Conservation (phyloP, 2,113 vertebrate genomes). For the Thamnaconus septentrionalis region DNA sequence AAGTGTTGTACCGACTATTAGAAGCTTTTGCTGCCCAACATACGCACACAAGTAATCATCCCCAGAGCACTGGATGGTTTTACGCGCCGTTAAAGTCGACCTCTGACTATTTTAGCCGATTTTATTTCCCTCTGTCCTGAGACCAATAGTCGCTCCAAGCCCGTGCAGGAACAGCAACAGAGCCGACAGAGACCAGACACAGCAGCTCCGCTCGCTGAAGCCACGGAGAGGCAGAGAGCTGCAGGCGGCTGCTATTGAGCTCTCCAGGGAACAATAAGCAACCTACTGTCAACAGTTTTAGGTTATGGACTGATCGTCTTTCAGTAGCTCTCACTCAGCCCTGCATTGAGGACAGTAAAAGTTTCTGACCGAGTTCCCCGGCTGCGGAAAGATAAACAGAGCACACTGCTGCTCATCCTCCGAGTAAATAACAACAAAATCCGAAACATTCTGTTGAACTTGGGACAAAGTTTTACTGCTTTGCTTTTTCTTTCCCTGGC, state of each 20-base stretch:
- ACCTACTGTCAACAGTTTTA: conserved; percentile 64
- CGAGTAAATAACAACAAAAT: background rate
- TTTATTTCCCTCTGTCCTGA: conserved; percentile 18
- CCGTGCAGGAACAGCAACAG: conserved; percentile 1
- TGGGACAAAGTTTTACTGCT: background rate
- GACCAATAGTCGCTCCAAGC: background rate
- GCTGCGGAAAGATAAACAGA: conserved; percentile 18
- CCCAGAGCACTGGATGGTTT: conserved; percentile 8
- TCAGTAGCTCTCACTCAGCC: conserved; percentile 41
- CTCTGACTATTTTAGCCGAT: background rate
- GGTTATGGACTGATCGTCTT: conserved; percentile 53
- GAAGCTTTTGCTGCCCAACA: too few relatives aligned
- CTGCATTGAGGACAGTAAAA: conserved; percentile 9
- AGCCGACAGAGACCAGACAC: conserved; percentile 10
- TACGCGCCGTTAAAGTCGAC: conserved; percentile 6
- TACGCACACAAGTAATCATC: too few relatives aligned
- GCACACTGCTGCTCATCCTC: background rate
- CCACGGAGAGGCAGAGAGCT: conserved; percentile 32
- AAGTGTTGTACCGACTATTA: background rate
- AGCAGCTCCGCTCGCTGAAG: conserved; percentile 14
- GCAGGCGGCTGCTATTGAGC: conserved; percentile 40
- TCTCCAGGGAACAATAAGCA: conserved; percentile 74
- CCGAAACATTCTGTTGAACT: background rate
- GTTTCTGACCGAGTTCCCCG: background rate
- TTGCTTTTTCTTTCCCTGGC: conserved; percentile 3